phyloP scores from a whole-genome alignment of 2,888 invertebrate genomes.

The Heliconius erato region DNA sequence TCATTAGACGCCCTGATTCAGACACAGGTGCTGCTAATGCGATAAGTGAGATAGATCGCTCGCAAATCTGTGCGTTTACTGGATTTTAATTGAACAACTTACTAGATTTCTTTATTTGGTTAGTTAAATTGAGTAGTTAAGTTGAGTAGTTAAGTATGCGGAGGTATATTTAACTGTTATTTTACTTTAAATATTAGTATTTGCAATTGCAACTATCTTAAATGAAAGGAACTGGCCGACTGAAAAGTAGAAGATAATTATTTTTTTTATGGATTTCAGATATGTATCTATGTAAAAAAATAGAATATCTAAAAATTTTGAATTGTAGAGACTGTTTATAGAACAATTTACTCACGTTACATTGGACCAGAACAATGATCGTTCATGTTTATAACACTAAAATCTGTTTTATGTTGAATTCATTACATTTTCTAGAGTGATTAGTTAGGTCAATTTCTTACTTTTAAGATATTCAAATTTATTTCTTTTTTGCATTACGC shows the following conservation, averaged over 20 bases:
- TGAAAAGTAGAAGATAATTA: background rate
- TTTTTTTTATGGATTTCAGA: background rate
- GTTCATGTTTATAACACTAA: too few relatives aligned
- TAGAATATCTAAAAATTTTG: background rate
- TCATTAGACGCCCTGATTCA: constrained; percentile 77
- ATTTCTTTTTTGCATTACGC: background rate
- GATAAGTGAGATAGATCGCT: constrained; percentile 57
- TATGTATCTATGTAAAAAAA: background rate
- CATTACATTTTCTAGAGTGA: too few relatives aligned
- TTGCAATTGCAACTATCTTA: background rate
- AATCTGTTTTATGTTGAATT: too few relatives aligned
- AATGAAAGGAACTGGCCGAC: background rate
- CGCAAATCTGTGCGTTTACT: constrained; percentile 39
- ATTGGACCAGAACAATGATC: background rate
- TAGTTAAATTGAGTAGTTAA: too few relatives aligned
- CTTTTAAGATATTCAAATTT: too few relatives aligned
- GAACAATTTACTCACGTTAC: background rate
- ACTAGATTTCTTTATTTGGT: too few relatives aligned
- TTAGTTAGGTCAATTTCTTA: background rate
- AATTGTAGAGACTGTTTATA: background rate
- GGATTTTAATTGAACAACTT: background rate
- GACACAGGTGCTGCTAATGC: constrained; percentile 68
- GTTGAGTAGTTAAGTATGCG: too few relatives aligned
- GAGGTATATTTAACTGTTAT: too few relatives aligned
- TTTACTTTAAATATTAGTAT: background rate